Evolutionary conservation across 1,140 invertebrate species (phyloP), one percentile per base, ranked within the genome.

Genomic region (Zophobas atratus): DNA sequence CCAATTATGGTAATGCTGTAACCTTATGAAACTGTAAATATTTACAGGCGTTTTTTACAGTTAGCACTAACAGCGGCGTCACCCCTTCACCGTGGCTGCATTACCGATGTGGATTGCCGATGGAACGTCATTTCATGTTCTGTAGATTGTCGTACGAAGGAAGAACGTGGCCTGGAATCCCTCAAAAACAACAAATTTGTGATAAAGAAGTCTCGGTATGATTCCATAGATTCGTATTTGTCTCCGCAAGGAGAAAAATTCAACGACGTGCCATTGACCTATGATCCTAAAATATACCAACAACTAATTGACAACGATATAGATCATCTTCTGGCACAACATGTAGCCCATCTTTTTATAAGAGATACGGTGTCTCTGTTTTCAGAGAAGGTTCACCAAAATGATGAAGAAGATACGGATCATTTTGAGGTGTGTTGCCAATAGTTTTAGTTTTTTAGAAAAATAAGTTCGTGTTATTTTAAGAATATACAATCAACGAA

Each of bases 401-500:
- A 99, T 86, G 97, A 99, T 87, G 88, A 92, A 34, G 93, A 95
- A 79, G 98, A 99, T 83, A 97, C 96, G 0, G 98, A 99, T 87
- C 98, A 99, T 88, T 99, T 99, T 90, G 99, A 99, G 90, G 97
- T 97, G 87, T 82, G 75, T 79, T 75, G 4, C 8, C 4, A 35
- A 5, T 41, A 20, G 33, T 41, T 4, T 53, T 20, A 46, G 43
- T 8, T 3, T 4, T 8, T 46, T 4, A 8, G 43, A 4, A 8
- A 8, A 67, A 1, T 0, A n/a, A 1, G 1, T 74, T 51, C 8
- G 6, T 80, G 80, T 39, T 77, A 67, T 80, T 88, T 89, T 32
- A 84, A 98, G 95, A 99, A 99, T 85, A 99, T 99, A 82, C 99
- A 99, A 87, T 99, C 98, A 0, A 99, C 99, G 2, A 99, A 99